Evolutionary conservation across 2,888 invertebrate genomes (phyloP), one percentile per base, ranked within the genome.

Genomic region (Mesorhabditis spiculigera): DNA sequence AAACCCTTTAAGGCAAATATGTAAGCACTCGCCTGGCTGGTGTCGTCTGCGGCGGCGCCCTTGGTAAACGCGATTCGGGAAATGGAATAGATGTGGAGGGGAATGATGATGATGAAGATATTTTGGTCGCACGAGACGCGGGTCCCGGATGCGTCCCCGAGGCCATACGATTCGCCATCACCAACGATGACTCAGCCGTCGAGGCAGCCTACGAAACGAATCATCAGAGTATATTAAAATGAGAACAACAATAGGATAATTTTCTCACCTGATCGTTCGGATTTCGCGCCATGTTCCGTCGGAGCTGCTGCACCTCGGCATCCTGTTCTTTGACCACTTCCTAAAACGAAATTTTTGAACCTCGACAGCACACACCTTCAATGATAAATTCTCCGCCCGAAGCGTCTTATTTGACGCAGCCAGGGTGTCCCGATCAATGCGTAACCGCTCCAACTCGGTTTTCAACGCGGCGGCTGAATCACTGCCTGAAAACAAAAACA

Each of bases 311-410:
- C 44, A 78, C 69, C 70, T 78, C 78, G 3, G 72, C 66, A 61
- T 76, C 78, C 62, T 78, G 78, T 43, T 72, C 75, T 63, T 73
- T 66, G 10, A 78, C 68, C 8, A 75, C 73, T 65, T 76, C 76
- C 62, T 75, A 50, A 50, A 71, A 8, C 76, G 67, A 69, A 68
- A 67, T 75, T 74, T 41, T 76, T 76, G 8, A 58, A 45, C 72
- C 67, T 16, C 43, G 63, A 68, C n/a, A 45, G 5, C 10, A 5
- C 5, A 8, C n/a, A n/a, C 16, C 43, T 65, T 28, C 63, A 68
- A 65, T 28, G 13, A 13, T 43, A 66, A n/a, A n/a, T 5, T 4
- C 8, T 28, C 28, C n/a, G 68, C 70, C 66, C 73, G 75, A 63
- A 78, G 45, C 45, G 70, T 73, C 65, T 78, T 76, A 43, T 75